Evolutionary conservation across 2,888 invertebrate genomes (phyloP).

Genomic region (Aleiodes leptofemur): DNA sequence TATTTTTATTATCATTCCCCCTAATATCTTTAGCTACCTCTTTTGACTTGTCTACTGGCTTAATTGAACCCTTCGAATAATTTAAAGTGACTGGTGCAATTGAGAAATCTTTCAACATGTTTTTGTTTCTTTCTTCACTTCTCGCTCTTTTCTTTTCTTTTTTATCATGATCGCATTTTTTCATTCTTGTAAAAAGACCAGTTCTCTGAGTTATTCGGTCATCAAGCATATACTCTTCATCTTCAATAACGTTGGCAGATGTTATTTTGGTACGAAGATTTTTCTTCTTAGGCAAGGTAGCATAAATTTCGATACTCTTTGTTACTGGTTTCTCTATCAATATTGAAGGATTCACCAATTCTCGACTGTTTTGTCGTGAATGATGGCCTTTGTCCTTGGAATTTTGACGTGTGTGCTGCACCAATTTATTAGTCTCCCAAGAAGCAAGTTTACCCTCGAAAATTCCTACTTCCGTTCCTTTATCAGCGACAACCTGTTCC

Average conservation of each 20-base stretch:
- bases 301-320: constrained; percentile 92
- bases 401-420: constrained; percentile 85
- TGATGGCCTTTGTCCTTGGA: constrained; percentile 82
- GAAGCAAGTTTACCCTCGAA: constrained; percentile 81
- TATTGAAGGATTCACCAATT: constrained; percentile 72
- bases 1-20: constrained; percentile 77
- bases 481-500: constrained; percentile 79
- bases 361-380: constrained; percentile 81
- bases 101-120: constrained; percentile 83
- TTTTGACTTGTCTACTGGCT: constrained; percentile 68
- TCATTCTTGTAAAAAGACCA: constrained; percentile 82
- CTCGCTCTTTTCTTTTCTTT: constrained; percentile 86
- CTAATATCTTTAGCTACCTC: constrained; percentile 77
- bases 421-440: constrained; percentile 85
- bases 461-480: constrained; percentile 77
- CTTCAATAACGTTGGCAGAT: constrained; percentile 83
- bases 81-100: constrained; percentile 78
- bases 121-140: constrained; percentile 90
- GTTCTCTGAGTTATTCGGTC: constrained; percentile 84
- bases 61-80: constrained; percentile 70
- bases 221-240: constrained; percentile 81
- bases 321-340: constrained; percentile 73
- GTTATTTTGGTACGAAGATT: constrained; percentile 80
- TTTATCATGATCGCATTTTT: constrained; percentile 82
- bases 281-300: constrained; percentile 92